These are phyloP conservation scores for Xyrichtys novacula DNA, from an alignment of 2,797 vertebrate genomes.

Conservation along the genomic window DNA sequence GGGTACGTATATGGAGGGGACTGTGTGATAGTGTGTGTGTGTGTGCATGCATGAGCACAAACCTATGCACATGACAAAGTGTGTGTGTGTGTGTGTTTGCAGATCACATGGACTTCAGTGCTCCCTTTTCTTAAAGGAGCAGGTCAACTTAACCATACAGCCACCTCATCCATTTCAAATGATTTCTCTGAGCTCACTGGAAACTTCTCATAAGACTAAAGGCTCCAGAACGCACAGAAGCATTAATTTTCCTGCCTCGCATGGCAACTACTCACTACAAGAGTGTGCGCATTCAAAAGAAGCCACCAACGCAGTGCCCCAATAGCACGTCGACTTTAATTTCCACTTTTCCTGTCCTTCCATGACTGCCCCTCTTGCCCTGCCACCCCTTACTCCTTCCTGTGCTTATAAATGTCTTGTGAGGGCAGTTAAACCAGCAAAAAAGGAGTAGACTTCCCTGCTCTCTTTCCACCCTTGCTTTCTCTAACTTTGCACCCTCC, in stretches of 20 bases:
- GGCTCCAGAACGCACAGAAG: conserved; percentile 35
- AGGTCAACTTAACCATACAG: conserved; percentile 51
- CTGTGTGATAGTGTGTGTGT: conserved; percentile 31
- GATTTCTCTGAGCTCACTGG: conserved; percentile 50
- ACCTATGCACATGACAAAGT: conserved; percentile 40
- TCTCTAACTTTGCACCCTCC: conserved; percentile 26
- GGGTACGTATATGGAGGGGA: conserved; percentile 16
- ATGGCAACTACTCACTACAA: conserved; percentile 15
- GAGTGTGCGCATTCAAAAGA: conserved; percentile 32
- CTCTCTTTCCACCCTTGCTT: conserved; percentile 11
- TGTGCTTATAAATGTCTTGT: conserved; percentile 76
- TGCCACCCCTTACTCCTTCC: conserved; percentile 54
- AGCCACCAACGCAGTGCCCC: conserved; percentile 51
- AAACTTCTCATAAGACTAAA: conserved; percentile 50
- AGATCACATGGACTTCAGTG: conserved; percentile 62
- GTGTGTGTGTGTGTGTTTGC: conserved; percentile 49
- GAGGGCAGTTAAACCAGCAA: conserved; percentile 71
- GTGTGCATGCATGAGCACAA: conserved; percentile 31
- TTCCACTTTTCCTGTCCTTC: conserved; percentile 69
- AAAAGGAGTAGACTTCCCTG: conserved; percentile 65
- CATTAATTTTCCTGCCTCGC: conserved; percentile 23
- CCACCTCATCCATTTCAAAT: conserved; percentile 40
- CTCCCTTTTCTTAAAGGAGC: conserved; percentile 52
- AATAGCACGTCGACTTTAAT: conserved; percentile 64
- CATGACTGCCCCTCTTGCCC: conserved; percentile 45